A percentile compares a stretch with the other conserved stretches of the same genome.
Evolutionary conservation across 2,113 vertebrate genomes (phyloP).

Genomic region (Lepisosteus osseus): DNA sequence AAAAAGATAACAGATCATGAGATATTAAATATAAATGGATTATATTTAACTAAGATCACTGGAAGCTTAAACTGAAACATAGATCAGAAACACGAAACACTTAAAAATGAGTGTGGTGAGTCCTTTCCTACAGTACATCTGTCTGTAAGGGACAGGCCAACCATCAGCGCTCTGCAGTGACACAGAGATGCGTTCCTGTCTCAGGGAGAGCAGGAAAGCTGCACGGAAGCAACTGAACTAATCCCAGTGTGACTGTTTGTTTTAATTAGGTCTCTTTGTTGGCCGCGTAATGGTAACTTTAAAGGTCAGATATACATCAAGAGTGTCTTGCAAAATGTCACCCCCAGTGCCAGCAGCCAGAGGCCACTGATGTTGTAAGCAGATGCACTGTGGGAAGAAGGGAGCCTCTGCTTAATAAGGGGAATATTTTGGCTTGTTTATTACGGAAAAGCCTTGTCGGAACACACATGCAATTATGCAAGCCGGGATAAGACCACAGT

Average conservation of each 20-base stretch:
- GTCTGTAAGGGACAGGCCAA: no score
- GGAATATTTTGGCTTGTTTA: conserved; percentile 31
- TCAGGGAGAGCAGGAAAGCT: no score
- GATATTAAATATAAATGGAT: no score
- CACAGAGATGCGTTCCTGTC: no score
- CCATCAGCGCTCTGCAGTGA: no score
- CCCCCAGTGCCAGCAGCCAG: conserved; percentile 32
- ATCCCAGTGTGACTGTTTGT: conserved; percentile 47
- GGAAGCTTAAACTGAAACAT: no score
- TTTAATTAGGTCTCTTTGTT: conserved; percentile 66
- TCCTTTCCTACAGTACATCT: no score
- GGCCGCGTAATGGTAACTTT: conserved; percentile 63
- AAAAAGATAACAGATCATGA: no score
- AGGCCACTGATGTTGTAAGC: conserved; percentile 27
- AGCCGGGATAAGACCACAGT: neutral
- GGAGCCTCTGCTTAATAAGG: conserved; percentile 31
- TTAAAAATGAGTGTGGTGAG: no score
- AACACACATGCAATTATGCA: neutral
- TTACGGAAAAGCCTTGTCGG: conserved; percentile 22
- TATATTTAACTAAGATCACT: no score
- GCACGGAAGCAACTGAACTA: no score
- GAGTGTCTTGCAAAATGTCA: conserved; percentile 56
- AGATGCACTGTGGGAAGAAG: neutral
- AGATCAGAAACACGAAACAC: no score
- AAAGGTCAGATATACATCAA: conserved; percentile 81